These are phyloP conservation scores for Ophioderma brevispina DNA, from an alignment of 35 echinoderm and acorn worm genomes.

Conservation along the genomic window DNA sequence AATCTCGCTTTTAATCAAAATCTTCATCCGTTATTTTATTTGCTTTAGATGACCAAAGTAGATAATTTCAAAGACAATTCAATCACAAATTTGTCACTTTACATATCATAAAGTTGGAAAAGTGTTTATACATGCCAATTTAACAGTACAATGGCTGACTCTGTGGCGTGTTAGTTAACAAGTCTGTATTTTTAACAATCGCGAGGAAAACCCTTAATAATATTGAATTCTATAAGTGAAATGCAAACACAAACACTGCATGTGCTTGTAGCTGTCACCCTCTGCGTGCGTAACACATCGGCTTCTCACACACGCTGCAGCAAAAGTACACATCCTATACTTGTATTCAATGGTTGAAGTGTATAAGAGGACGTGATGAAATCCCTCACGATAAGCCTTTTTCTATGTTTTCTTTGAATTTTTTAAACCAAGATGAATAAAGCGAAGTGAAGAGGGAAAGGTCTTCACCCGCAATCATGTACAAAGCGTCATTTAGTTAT, in stretches of 20 bases:
- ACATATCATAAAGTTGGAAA: not conserved
- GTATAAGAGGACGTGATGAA: not conserved
- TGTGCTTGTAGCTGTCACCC: not conserved
- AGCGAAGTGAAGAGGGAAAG: not conserved
- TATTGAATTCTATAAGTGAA: not conserved
- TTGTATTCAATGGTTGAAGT: not conserved
- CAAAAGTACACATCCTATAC: not conserved
- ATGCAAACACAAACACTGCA: not conserved
- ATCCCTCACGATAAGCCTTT: not conserved
- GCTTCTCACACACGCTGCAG: not conserved
- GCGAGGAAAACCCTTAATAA: not conserved
- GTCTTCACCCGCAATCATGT: not conserved
- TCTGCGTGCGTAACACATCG: not conserved
- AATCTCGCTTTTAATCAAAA: not conserved
- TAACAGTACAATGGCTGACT: not conserved
- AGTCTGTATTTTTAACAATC: conserved; percentile 3
- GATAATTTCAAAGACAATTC: conserved; percentile 11
- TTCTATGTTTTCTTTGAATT: not conserved
- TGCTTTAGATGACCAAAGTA: not conserved
- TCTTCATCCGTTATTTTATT: not conserved
- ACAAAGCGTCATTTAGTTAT: not conserved
- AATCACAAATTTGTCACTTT: not conserved
- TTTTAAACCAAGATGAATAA: not conserved
- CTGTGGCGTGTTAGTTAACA: not conserved
- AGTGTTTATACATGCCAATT: conserved; percentile 10